Conservation (phyloP, 2,113 vertebrate genomes). For the Lepisosteus osseus region DNA sequence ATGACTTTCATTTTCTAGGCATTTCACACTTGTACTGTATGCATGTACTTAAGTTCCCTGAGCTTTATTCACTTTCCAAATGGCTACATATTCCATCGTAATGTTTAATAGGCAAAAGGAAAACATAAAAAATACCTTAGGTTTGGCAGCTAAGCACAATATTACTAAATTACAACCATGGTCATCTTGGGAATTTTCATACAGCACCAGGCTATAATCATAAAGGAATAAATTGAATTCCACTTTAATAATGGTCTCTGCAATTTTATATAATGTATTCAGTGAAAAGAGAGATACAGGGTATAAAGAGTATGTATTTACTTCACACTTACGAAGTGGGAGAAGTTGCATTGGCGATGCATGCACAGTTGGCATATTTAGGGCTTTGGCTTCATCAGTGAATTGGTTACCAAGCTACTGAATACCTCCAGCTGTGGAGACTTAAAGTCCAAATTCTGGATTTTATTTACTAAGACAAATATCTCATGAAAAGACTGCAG, state of each 20-base stretch:
- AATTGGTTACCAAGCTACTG: slow-evolving; percentile 48
- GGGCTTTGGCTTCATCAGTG: slow-evolving; percentile 45
- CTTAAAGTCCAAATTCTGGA: slow-evolving; percentile 49
- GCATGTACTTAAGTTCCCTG: no score
- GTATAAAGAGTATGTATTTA: not conserved
- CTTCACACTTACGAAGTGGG: not conserved
- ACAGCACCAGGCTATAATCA: not conserved
- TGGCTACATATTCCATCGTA: not conserved
- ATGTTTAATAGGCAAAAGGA: not conserved
- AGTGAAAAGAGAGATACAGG: not conserved
- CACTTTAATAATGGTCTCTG: not conserved
- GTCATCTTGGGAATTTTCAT: not conserved
- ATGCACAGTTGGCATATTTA: not conserved
- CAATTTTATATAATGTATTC: not conserved
- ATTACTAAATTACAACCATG: not conserved
- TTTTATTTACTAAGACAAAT: slow-evolving; percentile 8
- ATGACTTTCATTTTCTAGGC: no score
- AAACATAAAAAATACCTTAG: not conserved
- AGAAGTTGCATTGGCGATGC: not conserved
- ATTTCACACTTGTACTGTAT: no score
- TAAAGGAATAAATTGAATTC: not conserved
- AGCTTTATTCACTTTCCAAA: no score
- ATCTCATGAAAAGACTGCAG: not conserved
- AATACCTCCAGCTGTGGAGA: slow-evolving; percentile 58
- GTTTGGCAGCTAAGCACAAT: not conserved